Evolutionary conservation across 1,140 invertebrate species (phyloP).

Genomic region (Pachyrhynchus sulphureomaculatus): DNA sequence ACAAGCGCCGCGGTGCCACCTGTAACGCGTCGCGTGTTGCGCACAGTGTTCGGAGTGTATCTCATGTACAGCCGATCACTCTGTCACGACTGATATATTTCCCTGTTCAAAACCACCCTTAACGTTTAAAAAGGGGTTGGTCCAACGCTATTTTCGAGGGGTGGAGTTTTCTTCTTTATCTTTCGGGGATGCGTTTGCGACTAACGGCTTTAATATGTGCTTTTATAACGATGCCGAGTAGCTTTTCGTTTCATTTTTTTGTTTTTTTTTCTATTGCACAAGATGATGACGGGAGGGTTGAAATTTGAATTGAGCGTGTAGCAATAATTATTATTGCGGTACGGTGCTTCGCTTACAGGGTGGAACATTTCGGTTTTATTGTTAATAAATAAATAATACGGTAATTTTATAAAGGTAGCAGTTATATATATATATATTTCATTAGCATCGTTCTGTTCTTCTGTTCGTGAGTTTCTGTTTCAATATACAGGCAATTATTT

Average conservation of each 20-base stretch:
- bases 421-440: no score
- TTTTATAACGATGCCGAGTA: conserved; percentile 19
- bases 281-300: conserved; percentile 25
- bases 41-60: conserved; percentile 5
- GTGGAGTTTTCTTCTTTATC: conserved; percentile 45
- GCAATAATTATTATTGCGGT: conserved; percentile 30
- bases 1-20: conserved; percentile 2
- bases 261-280: conserved; percentile 24
- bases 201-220: conserved; percentile 4
- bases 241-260: conserved; percentile 25
- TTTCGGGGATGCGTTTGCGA: conserved; percentile 8
- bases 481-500: no score
- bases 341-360: neutral
- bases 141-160: conserved; percentile 38
- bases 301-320: conserved; percentile 29
- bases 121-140: conserved; percentile 39
- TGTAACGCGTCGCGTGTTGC: conserved; percentile 20
- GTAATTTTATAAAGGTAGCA: no score
- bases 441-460: no score
- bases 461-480: no score
- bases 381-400: no score
- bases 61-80: conserved; percentile 15
- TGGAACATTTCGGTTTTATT: no score
- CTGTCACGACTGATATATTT: conserved; percentile 43
- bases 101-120: conserved; percentile 39